A percentile compares a stretch with the other conserved stretches of the same genome.
Conservation (phyloP, 2,113 vertebrate species). For the Cygnus atratus region DNA sequence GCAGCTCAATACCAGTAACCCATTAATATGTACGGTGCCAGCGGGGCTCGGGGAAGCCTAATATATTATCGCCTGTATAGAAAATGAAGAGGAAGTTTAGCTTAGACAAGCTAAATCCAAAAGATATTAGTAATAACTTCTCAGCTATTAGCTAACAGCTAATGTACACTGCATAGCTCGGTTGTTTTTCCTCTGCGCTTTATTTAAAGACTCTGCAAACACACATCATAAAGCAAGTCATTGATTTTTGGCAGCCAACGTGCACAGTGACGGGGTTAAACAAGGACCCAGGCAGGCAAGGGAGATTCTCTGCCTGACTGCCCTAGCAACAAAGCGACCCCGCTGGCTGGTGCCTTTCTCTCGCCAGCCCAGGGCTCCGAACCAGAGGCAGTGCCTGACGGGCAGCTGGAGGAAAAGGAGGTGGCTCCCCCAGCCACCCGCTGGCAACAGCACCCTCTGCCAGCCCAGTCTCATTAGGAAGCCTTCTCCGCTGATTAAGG, state of each 20-base stretch:
- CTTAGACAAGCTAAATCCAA: background rate
- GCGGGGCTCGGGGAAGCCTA: background rate
- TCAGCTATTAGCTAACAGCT: background rate
- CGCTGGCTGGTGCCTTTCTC: background rate
- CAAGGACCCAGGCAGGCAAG: background rate
- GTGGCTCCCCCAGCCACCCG: background rate
- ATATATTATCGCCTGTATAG: background rate
- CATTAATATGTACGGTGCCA: background rate
- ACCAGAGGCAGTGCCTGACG: background rate
- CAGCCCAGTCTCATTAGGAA: background rate
- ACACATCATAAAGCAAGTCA: slow-evolving; percentile 5
- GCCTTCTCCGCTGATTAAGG: background rate
- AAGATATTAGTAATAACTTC: background rate
- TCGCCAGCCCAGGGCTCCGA: background rate
- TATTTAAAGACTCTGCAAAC: slow-evolving; percentile 42
- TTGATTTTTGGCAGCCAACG: background rate
- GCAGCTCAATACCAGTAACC: background rate
- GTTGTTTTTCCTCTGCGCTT: background rate
- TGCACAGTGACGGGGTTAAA: background rate
- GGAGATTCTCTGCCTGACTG: background rate
- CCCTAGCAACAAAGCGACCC: background rate
- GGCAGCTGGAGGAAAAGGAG: background rate
- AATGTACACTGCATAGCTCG: background rate
- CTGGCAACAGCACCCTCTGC: background rate
- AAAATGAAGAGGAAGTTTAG: background rate